Percentiles rank a stretch among this genome's conserved stretches.
phyloP scores from a whole-genome alignment of 2,888 invertebrate genomes.

The Spisula subtruncata region DNA sequence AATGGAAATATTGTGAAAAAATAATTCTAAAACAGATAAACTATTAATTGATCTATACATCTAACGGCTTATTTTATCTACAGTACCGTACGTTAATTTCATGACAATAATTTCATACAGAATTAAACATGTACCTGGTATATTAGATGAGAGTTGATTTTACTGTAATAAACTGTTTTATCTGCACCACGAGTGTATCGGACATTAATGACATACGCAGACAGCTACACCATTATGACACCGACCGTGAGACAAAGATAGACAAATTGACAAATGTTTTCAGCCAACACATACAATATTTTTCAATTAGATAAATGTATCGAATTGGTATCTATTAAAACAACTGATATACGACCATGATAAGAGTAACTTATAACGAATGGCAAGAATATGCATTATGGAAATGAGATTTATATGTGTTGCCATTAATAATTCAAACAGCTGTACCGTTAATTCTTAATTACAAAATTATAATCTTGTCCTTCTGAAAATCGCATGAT shows the following conservation, averaged over 20 bases:
- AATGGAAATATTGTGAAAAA: too few species aligned
- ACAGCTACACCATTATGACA: not conserved
- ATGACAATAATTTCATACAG: not conserved
- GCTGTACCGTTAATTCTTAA: constrained; percentile 57
- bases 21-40: not conserved
- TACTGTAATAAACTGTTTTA: not conserved
- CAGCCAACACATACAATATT: not conserved
- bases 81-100: not conserved
- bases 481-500: constrained; percentile 53
- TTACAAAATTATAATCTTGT: constrained; percentile 62
- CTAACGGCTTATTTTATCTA: not conserved
- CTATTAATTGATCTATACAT: not conserved
- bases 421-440: constrained; percentile 54
- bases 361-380: constrained; percentile 41
- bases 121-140: not conserved
- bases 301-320: constrained; percentile 31
- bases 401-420: constrained; percentile 50
- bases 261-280: constrained; percentile 2
- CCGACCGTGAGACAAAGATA: not conserved
- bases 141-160: not conserved
- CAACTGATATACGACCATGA: constrained; percentile 20
- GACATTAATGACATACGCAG: not conserved
- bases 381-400: constrained; percentile 51
- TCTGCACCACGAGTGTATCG: not conserved
- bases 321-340: constrained; percentile 24